Conservation (phyloP, 2,797 vertebrate species). For the Melanotaenia parkinsoni region DNA sequence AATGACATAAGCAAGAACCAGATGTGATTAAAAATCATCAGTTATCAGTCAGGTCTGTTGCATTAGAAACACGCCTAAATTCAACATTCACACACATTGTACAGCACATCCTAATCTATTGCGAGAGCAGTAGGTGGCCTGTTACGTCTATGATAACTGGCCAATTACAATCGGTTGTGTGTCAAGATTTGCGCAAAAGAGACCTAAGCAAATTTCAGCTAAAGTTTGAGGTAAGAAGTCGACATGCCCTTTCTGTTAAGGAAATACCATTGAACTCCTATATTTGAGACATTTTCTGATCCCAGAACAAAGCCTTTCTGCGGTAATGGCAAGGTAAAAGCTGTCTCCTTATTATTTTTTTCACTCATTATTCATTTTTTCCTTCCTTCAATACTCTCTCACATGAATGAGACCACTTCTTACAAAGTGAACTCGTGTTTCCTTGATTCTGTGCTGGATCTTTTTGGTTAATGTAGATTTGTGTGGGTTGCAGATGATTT, state of each 20-base stretch:
- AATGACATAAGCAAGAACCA: too few relatives aligned
- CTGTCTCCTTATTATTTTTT: conserved; percentile 10
- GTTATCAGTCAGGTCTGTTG: too few relatives aligned
- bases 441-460: conserved; percentile 21
- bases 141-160: too few relatives aligned
- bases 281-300: conserved; percentile 18
- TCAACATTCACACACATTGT: too few relatives aligned
- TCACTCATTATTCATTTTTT: conserved; percentile 7
- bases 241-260: neutral
- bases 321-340: conserved; percentile 26
- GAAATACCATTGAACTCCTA: conserved; percentile 10
- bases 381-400: conserved; percentile 1
- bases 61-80: too few relatives aligned
- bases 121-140: too few relatives aligned
- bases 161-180: too few relatives aligned
- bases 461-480: conserved; percentile 5
- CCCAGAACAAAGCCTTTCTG: conserved; percentile 9
- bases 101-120: too few relatives aligned
- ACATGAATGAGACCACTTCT: conserved; percentile 10
- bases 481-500: conserved; percentile 21
- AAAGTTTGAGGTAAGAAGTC: conserved; percentile 18
- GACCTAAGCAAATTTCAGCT: conserved; percentile 17
- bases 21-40: too few relatives aligned
- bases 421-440: conserved; percentile 12
- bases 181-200: conserved; percentile 21